Conservation (phyloP, 2,113 vertebrate genomes). For the Spheniscus mendiculus region DNA sequence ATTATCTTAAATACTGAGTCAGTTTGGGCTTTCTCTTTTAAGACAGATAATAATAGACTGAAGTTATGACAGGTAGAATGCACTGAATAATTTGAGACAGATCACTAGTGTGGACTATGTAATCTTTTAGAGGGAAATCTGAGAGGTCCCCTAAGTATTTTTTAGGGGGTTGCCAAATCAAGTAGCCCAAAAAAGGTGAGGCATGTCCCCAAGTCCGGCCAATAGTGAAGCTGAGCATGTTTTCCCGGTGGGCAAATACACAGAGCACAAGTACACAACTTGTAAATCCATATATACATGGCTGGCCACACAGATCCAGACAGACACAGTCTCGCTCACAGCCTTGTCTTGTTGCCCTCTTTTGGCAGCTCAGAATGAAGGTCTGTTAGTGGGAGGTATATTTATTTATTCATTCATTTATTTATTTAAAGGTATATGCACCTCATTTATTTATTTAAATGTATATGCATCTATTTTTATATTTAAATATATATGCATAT, state of each 20-base stretch:
- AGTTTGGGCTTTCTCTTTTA: not conserved
- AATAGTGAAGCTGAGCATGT: not conserved
- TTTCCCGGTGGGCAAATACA: not conserved
- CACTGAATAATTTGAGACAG: not conserved
- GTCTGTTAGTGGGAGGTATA: not conserved
- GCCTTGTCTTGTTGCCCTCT: not conserved
- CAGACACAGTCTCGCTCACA: not conserved
- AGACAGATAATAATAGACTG: not conserved
- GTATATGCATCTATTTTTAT: no score
- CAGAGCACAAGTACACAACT: not conserved
- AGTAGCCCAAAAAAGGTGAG: not conserved
- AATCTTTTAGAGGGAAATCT: not conserved
- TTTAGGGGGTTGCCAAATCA: not conserved
- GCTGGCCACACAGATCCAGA: not conserved
- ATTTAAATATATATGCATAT: no score
- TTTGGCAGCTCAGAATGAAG: not conserved
- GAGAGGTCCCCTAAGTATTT: accelerated
- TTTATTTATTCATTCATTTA: not conserved
- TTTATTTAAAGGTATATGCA: not conserved
- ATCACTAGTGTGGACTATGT: not conserved
- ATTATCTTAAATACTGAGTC: not conserved
- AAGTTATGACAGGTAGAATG: not conserved
- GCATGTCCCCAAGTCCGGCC: not conserved
- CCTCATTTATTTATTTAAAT: not conserved
- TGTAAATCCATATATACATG: not conserved